Percentiles rank a stretch among this genome's conserved stretches.
These are phyloP conservation scores for Cordilura impudica DNA, from an alignment of 2,888 invertebrate species.

Conservation along the genomic window DNA sequence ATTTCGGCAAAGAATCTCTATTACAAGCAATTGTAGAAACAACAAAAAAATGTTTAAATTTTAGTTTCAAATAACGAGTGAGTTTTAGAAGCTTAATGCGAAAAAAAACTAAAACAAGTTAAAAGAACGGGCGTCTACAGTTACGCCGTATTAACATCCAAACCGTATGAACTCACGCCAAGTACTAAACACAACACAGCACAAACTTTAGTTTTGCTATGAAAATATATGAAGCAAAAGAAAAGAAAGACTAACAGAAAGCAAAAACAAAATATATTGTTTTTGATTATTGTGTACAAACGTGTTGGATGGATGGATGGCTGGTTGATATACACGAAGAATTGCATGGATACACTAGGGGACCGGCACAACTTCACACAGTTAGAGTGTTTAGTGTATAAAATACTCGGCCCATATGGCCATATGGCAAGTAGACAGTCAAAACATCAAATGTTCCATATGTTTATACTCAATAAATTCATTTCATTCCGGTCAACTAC, in stretches of 20 bases:
- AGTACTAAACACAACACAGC: constrained; percentile 46
- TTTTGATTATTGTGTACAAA: constrained; percentile 6
- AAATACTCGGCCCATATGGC: background rate
- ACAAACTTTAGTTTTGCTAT: constrained; percentile 21
- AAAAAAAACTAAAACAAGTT: constrained; percentile 8
- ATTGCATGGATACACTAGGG: constrained; percentile 38
- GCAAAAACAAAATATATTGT: constrained; percentile 20
- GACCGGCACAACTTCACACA: constrained; percentile 30
- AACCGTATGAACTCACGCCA: constrained; percentile 59
- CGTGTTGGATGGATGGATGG: constrained; percentile 25
- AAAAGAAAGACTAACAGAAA: constrained; percentile 2
- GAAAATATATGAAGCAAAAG: constrained; percentile 2
- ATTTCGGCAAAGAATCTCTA: constrained; percentile 11
- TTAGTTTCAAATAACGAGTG: background rate
- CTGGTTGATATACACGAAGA: background rate
- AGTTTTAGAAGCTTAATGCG: background rate
- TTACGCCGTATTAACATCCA: constrained; percentile 31
- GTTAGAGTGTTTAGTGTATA: background rate
- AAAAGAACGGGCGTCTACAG: background rate
- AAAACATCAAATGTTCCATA: background rate
- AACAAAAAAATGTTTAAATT: background rate
- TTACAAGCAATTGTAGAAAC: constrained; percentile 20
- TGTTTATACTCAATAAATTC: background rate
- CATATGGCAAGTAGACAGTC: constrained; percentile 44
- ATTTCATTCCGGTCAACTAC: too few relatives aligned